Percentiles rank a stretch among this genome's conserved stretches.
Conservation (phyloP, 2,113 vertebrate genomes). For the Oncorhynchus keta region DNA sequence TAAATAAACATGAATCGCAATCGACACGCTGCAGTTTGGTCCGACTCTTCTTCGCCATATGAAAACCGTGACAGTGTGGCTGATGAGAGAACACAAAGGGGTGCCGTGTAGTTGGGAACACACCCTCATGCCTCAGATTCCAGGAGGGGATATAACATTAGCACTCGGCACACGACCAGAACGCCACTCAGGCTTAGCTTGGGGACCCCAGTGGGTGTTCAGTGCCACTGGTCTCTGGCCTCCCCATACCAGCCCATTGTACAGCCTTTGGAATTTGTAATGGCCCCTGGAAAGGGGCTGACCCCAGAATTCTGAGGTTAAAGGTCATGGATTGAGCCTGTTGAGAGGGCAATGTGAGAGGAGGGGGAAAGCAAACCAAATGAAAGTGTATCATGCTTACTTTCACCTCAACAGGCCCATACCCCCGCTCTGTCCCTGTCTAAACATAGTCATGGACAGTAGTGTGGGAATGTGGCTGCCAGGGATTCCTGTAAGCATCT, state of each 20-base stretch:
- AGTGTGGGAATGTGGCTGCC: constrained; percentile 38
- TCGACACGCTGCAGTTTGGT: too few species aligned
- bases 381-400: constrained; percentile 16
- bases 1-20: too few species aligned
- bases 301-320: not conserved
- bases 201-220: not conserved
- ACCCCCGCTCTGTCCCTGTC: constrained; percentile 11
- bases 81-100: constrained; percentile 60
- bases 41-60: too few species aligned
- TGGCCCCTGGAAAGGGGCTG: not conserved
- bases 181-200: not conserved
- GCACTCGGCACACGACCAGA: constrained; percentile 14
- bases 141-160: not conserved
- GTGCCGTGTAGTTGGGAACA: constrained; percentile 51
- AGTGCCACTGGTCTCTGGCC: not conserved
- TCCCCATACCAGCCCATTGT: not conserved
- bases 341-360: constrained; percentile 4
- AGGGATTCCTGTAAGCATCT: constrained; percentile 54
- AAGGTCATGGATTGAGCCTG: not conserved
- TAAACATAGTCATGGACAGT: constrained; percentile 35
- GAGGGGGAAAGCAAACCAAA: not conserved
- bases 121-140: constrained; percentile 57
- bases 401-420: constrained; percentile 27
- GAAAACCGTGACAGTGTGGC: too few species aligned
- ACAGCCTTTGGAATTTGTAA: not conserved